Percentiles rank a stretch among this genome's conserved stretches.
Conservation (phyloP, 92 coral and sea anemone species). For the Porites divaricata region DNA sequence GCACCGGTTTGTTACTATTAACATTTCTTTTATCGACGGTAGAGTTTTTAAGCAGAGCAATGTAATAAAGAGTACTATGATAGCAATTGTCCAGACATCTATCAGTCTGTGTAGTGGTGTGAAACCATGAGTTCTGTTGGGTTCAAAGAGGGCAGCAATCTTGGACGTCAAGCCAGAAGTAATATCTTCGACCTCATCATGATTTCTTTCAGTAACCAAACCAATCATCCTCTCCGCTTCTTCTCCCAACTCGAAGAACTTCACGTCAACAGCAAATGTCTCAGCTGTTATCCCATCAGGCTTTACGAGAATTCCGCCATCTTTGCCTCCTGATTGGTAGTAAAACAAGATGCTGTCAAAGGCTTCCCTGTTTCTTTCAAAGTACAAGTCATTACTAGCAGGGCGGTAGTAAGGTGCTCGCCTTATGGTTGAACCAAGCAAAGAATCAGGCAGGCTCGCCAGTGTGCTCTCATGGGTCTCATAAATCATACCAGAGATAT, state of each 20-base stretch:
- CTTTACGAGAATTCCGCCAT: conserved; percentile 42
- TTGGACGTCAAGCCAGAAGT: not conserved
- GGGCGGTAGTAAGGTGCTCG: conserved; percentile 49
- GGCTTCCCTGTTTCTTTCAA: conserved; percentile 36
- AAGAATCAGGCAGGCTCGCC: conserved; percentile 55
- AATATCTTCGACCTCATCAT: not conserved
- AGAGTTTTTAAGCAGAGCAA: conserved; percentile 32
- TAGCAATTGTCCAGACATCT: conserved; percentile 27
- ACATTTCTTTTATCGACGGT: not conserved
- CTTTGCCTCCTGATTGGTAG: conserved; percentile 63
- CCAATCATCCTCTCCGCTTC: conserved; percentile 30
- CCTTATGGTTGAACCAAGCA: conserved; percentile 61
- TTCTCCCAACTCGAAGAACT: conserved; percentile 53
- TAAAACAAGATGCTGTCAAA: conserved; percentile 68
- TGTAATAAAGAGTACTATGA: conserved; percentile 17
- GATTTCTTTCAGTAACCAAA: not conserved
- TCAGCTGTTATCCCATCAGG: conserved; percentile 64
- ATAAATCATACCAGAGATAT: conserved; percentile 60
- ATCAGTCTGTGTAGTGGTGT: not conserved
- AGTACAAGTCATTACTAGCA: conserved; percentile 34
- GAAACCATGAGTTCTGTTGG: not conserved
- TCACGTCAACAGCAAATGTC: conserved; percentile 54
- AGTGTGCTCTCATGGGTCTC: conserved; percentile 64
- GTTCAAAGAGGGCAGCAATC: conserved; percentile 15
- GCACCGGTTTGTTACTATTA: conserved; percentile 2